phyloP scores from a whole-genome alignment of 1,140 invertebrate species.

The Drosophila biarmipes region DNA sequence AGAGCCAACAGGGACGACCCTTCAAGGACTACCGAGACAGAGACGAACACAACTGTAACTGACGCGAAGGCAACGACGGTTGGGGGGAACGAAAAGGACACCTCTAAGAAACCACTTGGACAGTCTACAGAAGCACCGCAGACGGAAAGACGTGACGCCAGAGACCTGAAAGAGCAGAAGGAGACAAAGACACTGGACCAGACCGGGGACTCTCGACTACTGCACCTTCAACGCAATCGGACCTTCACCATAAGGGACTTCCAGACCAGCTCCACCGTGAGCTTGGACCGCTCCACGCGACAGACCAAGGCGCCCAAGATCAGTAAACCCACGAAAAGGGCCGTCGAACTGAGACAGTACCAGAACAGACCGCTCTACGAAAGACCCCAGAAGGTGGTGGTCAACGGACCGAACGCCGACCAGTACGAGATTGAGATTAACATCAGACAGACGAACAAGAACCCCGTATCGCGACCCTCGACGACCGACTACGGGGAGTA shows the following conservation, averaged over 20 bases:
- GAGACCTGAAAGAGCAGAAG: not conserved
- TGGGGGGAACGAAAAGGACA: not conserved
- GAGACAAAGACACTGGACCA: slow-evolving; percentile 2
- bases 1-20: slow-evolving; percentile 5
- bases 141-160: slow-evolving; percentile 12
- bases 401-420: slow-evolving; percentile 69
- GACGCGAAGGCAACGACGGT: not conserved
- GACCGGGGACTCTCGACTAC: slow-evolving; percentile 3
- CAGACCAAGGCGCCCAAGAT: slow-evolving; percentile 56
- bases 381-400: slow-evolving; percentile 71
- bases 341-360: slow-evolving; percentile 66
- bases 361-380: slow-evolving; percentile 57
- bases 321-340: slow-evolving; percentile 53
- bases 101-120: not conserved
- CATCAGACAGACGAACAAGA: slow-evolving; percentile 81
- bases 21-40: not conserved
- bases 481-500: slow-evolving; percentile 55
- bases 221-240: slow-evolving; percentile 31
- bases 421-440: slow-evolving; percentile 84
- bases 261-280: slow-evolving; percentile 9
- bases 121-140: not conserved
- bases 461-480: slow-evolving; percentile 36
- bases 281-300: slow-evolving; percentile 13
- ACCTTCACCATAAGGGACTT: not conserved
- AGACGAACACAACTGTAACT: slow-evolving; percentile 1